These are phyloP conservation scores for Helleia helle DNA, from an alignment of 2,888 invertebrate genomes.

Conservation along the genomic window DNA sequence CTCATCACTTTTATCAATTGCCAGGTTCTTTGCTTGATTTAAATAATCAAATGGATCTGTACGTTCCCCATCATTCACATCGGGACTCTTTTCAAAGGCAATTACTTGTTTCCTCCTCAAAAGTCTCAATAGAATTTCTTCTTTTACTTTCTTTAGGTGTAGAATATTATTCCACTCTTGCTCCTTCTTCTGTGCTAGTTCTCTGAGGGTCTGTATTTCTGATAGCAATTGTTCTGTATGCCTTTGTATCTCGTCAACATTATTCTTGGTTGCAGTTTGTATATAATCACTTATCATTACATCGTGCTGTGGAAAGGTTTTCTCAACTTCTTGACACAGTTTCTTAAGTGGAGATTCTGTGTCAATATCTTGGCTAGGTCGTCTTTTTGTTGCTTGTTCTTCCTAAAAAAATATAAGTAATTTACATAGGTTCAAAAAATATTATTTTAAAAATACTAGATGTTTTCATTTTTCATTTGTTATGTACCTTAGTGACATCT, in stretches of 20 bases:
- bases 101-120: constrained; percentile 80
- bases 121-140: constrained; percentile 83
- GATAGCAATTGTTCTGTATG: constrained; percentile 78
- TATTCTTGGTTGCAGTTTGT: constrained; percentile 75
- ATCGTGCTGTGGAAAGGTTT: constrained; percentile 71
- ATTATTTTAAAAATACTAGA: too few species aligned
- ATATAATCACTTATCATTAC: constrained; percentile 77
- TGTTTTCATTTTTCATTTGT: background rate
- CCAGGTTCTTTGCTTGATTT: constrained; percentile 55
- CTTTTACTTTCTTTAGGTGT: constrained; percentile 87
- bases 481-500: constrained; percentile 46
- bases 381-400: constrained; percentile 49
- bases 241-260: constrained; percentile 74
- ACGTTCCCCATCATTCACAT: constrained; percentile 49
- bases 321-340: constrained; percentile 66
- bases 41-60: constrained; percentile 58
- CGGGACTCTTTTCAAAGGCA: constrained; percentile 55
- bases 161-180: constrained; percentile 90
- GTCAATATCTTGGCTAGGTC: constrained; percentile 54
- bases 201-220: constrained; percentile 81
- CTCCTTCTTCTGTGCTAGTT: constrained; percentile 86
- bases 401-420: constrained; percentile 44
- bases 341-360: constrained; percentile 62
- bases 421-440: too few species aligned
- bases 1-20: constrained; percentile 65